These are phyloP conservation scores for Lithophane semibrunnea DNA, from an alignment of 2,888 invertebrate genomes.

Conservation along the genomic window DNA sequence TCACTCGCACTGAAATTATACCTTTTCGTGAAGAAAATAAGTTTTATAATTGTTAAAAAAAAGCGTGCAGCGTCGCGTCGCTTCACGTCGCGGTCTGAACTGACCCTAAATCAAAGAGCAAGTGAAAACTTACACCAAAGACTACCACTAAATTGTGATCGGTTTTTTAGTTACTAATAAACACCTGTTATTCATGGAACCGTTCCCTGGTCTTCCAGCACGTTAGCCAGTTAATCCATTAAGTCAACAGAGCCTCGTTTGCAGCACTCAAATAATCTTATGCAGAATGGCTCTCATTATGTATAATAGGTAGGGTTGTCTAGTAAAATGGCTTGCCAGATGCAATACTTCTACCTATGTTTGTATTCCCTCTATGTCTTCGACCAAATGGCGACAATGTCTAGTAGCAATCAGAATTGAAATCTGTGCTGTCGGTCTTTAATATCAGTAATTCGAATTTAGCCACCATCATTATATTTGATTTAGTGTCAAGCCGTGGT, in stretches of 20 bases:
- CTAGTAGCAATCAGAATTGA: neutral
- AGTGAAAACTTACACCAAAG: neutral
- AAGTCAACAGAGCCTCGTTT: conserved; percentile 46
- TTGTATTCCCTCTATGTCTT: neutral
- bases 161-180: neutral
- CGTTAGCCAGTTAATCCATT: conserved; percentile 46
- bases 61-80: too few species aligned
- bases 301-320: conserved; percentile 39
- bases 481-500: neutral
- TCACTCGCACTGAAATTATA: too few species aligned
- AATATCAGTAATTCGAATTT: neutral
- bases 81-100: too few species aligned
- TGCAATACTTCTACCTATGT: neutral
- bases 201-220: conserved; percentile 19
- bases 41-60: too few species aligned
- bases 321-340: neutral
- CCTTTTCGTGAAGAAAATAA: too few species aligned
- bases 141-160: neutral
- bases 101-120: neutral
- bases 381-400: neutral
- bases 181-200: conserved; percentile 7
- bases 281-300: conserved; percentile 32
- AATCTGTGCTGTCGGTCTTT: neutral
- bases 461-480: too few species aligned
- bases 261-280: conserved; percentile 53